Conservation (phyloP, 2,113 vertebrate genomes). For the Neolamprologus falcicula region DNA sequence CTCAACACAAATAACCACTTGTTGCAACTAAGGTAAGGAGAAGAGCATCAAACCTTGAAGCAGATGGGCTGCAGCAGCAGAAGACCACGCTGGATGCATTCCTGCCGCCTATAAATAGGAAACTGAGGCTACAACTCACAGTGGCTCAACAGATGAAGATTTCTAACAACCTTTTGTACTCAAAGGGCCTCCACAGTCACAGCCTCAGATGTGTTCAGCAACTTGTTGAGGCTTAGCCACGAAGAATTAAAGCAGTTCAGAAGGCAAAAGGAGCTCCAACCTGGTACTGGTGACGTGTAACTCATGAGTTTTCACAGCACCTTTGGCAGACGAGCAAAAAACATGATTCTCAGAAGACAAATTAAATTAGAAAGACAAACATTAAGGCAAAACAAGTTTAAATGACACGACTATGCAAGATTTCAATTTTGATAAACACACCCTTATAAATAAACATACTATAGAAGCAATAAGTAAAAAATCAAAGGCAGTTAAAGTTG, state of each 20-base stretch:
- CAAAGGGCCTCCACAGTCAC: not conserved
- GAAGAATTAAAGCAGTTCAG: not conserved
- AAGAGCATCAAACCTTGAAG: not conserved
- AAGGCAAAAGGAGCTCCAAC: not conserved
- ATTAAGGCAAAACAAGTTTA: not conserved
- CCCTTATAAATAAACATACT: not conserved
- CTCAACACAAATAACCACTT: not conserved
- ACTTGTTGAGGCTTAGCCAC: not conserved
- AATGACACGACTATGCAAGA: not conserved
- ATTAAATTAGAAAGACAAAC: not conserved
- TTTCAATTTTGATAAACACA: not conserved
- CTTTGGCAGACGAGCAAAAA: not conserved
- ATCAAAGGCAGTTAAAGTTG: not conserved
- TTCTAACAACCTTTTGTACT: not conserved
- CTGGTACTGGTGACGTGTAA: not conserved
- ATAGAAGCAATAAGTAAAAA: not conserved
- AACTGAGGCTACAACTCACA: not conserved
- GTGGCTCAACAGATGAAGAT: not conserved
- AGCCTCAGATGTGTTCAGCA: not conserved
- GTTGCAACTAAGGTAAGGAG: not conserved
- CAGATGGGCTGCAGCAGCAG: not conserved
- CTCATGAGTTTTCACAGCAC: not conserved
- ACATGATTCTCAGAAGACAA: not conserved
- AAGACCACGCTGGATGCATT: not conserved
- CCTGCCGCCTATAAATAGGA: not conserved